phyloP scores from a whole-genome alignment of 2,113 vertebrate genomes.

The Lethenteron reissneri region DNA sequence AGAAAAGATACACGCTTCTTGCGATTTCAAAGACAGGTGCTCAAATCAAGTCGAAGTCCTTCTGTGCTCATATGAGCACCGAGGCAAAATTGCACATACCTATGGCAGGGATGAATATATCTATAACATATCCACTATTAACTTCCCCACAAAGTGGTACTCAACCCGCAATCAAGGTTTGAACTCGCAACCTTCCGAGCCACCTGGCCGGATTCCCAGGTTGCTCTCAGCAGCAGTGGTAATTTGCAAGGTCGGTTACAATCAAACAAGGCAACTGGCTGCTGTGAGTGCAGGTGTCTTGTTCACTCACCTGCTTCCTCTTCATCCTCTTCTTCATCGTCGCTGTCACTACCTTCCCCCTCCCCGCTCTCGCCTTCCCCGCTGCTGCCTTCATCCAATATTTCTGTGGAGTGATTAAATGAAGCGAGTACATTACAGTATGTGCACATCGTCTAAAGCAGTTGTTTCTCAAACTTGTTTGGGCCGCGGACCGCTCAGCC shows the following conservation, averaged over 20 bases:
- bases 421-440: neutral
- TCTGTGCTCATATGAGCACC: no score
- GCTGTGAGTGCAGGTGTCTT: neutral
- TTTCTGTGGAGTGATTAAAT: conserved; percentile 32
- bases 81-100: no score
- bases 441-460: neutral
- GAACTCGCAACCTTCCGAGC: neutral
- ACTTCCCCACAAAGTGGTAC: no score
- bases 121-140: no score
- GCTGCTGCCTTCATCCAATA: conserved; percentile 81
- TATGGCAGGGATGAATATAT: no score
- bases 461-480: neutral
- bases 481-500: neutral
- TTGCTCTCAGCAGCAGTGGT: conserved; percentile 7
- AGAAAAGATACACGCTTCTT: no score
- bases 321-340: conserved; percentile 31
- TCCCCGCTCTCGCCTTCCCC: conserved; percentile 52
- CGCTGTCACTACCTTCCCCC: conserved; percentile 50
- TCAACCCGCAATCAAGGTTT: neutral
- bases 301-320: conserved; percentile 28
- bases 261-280: neutral
- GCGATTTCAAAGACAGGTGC: no score
- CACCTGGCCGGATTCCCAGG: neutral
- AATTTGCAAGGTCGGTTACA: conserved; percentile 7
- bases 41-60: no score